These are phyloP conservation scores for Sipha maydis DNA, from an alignment of 2,888 invertebrate species.

Conservation along the genomic window DNA sequence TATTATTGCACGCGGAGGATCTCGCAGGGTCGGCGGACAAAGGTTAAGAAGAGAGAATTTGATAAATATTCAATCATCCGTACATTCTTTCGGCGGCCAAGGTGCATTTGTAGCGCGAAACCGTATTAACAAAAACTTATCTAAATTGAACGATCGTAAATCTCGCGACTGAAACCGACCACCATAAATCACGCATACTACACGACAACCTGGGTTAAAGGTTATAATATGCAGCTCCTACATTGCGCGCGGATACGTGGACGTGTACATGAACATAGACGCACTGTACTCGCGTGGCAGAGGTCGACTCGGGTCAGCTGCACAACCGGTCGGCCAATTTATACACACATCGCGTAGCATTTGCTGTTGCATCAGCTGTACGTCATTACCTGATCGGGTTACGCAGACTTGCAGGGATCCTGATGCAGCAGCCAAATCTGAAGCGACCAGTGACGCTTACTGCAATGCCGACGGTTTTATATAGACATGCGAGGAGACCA, in stretches of 20 bases:
- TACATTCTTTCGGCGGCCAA: background rate
- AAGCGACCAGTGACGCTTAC: too few relatives aligned
- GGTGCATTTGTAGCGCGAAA: background rate
- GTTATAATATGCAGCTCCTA: too few relatives aligned
- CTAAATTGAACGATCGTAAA: slow-evolving; percentile 21
- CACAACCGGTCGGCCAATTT: background rate
- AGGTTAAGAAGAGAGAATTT: background rate
- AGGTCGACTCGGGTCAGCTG: background rate
- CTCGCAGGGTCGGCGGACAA: background rate
- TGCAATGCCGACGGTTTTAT: too few relatives aligned
- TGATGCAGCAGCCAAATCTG: too few relatives aligned
- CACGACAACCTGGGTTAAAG: background rate
- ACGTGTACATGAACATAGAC: background rate
- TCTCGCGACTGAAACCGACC: background rate
- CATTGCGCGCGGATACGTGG: too few relatives aligned
- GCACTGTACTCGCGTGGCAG: background rate
- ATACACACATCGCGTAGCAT: too few relatives aligned
- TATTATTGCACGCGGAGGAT: too few relatives aligned
- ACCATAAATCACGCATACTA: background rate
- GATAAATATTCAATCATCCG: slow-evolving; percentile 1
- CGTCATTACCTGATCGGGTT: too few relatives aligned
- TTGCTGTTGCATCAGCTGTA: too few relatives aligned
- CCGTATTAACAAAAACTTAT: slow-evolving; percentile 25
- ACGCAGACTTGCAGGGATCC: too few relatives aligned
- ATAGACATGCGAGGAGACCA: too few relatives aligned